A percentile compares a stretch with the other conserved stretches of the same genome.
Conservation (phyloP, 1,140 invertebrate species). For the Drosophila biarmipes region DNA sequence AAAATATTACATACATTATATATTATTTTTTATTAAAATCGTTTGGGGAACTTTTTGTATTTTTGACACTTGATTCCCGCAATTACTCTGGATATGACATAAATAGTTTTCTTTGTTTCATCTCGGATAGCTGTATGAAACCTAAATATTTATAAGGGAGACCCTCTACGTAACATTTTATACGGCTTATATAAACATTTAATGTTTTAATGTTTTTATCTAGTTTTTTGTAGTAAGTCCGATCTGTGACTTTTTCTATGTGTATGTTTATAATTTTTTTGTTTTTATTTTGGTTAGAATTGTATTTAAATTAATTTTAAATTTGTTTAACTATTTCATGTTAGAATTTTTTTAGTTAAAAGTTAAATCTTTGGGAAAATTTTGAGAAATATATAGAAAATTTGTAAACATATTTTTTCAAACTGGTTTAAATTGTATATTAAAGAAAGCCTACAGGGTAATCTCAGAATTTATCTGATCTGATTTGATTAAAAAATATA, state of each 20-base stretch:
- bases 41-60: neutral
- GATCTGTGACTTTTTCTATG: neutral
- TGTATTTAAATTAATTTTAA: too few relatives aligned
- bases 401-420: too few relatives aligned
- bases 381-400: too few relatives aligned
- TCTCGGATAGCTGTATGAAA: slow-evolving; percentile 13
- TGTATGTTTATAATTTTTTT: neutral
- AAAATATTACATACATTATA: slow-evolving; percentile 1
- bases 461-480: too few relatives aligned
- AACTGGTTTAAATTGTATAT: too few relatives aligned
- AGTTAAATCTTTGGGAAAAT: too few relatives aligned
- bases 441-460: too few relatives aligned
- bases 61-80: slow-evolving; percentile 13
- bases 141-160: slow-evolving; percentile 3
- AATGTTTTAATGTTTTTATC: neutral
- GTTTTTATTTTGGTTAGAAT: neutral
- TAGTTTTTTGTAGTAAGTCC: neutral
- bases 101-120: neutral
- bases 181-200: slow-evolving; percentile 5
- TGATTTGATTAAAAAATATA: too few relatives aligned
- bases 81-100: slow-evolving; percentile 23
- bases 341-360: too few relatives aligned
- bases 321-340: too few relatives aligned
- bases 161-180: neutral
- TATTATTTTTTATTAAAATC: neutral